phyloP scores from a whole-genome alignment of 2,888 invertebrate species.

The Cosmopolites sordidus region DNA sequence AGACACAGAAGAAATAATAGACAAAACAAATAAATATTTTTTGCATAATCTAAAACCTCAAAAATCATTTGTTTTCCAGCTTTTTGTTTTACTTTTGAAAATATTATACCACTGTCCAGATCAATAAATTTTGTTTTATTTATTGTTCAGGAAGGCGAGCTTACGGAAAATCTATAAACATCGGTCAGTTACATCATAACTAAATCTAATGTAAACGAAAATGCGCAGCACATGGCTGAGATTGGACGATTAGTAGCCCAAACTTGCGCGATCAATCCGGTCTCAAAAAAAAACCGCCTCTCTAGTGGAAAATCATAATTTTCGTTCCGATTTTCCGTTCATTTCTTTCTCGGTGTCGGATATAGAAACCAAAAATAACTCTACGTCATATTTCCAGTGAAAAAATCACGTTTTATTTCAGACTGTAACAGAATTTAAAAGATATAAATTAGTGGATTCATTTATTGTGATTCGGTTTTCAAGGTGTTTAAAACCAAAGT shows the following conservation, averaged over 20 bases:
- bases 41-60: too few relatives aligned
- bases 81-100: too few relatives aligned
- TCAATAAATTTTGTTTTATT: slow-evolving; percentile 10
- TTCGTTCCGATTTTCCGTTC: not conserved
- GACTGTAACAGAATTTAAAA: too few relatives aligned
- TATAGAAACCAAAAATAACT: too few relatives aligned
- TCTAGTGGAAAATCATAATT: not conserved
- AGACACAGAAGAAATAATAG: too few relatives aligned
- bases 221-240: slow-evolving; percentile 25
- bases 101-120: not conserved
- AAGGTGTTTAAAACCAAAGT: slow-evolving; percentile 7
- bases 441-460: too few relatives aligned
- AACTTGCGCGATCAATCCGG: slow-evolving; percentile 15
- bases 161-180: slow-evolving; percentile 16
- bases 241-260: slow-evolving; percentile 16
- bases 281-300: slow-evolving; percentile 14
- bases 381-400: too few relatives aligned
- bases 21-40: too few relatives aligned
- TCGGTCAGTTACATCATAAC: slow-evolving; percentile 25
- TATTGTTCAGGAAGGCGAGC: slow-evolving; percentile 11
- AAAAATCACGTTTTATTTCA: too few relatives aligned
- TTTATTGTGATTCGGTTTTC: too few relatives aligned
- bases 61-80: too few relatives aligned
- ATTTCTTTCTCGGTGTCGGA: too few relatives aligned
- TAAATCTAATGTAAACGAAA: slow-evolving; percentile 20